phyloP scores from a whole-genome alignment of 2,797 vertebrate species.

The Trachops cirrhosus region DNA sequence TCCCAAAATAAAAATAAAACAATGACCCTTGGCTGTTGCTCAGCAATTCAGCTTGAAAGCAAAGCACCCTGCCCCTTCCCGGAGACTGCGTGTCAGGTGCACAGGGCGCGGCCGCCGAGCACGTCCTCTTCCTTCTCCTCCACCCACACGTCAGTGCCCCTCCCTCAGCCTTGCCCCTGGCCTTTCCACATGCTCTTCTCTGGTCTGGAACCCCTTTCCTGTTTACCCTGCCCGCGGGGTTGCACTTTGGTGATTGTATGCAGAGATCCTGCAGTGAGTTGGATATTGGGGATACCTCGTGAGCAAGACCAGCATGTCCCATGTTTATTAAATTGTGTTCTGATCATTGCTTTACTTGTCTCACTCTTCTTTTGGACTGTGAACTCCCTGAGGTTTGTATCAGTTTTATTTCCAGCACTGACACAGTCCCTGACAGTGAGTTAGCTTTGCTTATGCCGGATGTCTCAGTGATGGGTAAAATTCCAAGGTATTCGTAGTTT shows the following conservation, averaged over 20 bases:
- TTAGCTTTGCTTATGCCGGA: neutral
- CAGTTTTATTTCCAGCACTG: conserved; percentile 10
- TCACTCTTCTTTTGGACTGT: neutral
- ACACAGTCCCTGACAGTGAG: neutral
- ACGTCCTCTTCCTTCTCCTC: neutral
- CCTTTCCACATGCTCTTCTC: neutral
- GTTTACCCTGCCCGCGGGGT: neutral
- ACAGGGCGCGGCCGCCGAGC: neutral
- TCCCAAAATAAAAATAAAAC: conserved; percentile 45
- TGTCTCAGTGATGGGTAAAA: neutral
- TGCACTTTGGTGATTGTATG: neutral
- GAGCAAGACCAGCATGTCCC: neutral
- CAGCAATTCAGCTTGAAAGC: conserved; percentile 23
- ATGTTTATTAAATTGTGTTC: conserved; percentile 11
- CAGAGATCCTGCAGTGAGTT: neutral
- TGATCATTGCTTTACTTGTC: neutral
- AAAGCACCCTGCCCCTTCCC: neutral
- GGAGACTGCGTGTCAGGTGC: neutral
- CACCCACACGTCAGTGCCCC: neutral
- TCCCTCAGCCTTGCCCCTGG: neutral
- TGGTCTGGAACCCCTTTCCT: neutral
- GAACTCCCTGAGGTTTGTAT: neutral
- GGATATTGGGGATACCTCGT: neutral
- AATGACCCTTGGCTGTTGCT: neutral
- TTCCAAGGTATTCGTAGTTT: conserved; percentile 12